phyloP scores from a whole-genome alignment of 1,140 invertebrate genomes.

The Cydia fagiglandana region DNA sequence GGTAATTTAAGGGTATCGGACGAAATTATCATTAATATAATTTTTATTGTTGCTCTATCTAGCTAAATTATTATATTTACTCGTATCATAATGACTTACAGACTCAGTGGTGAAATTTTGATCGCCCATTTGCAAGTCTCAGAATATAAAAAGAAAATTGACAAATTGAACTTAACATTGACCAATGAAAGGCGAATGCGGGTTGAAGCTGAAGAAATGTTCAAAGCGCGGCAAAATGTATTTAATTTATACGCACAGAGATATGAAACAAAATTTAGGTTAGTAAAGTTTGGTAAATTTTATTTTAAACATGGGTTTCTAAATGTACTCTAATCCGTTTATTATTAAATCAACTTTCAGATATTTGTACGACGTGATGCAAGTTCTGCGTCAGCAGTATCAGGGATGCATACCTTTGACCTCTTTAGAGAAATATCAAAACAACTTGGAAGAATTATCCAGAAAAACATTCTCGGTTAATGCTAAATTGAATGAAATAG shows the following conservation, averaged over 20 bases:
- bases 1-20: slow-evolving; percentile 45
- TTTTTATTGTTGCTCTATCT: too few relatives aligned
- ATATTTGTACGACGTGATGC: slow-evolving; percentile 62
- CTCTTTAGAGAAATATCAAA: slow-evolving; percentile 65
- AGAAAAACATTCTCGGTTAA: slow-evolving; percentile 54
- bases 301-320: background rate
- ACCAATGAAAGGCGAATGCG: slow-evolving; percentile 66
- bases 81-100: slow-evolving; percentile 41
- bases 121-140: slow-evolving; percentile 67
- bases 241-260: slow-evolving; percentile 63
- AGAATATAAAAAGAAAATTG: slow-evolving; percentile 64
- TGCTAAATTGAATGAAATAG: slow-evolving; percentile 62
- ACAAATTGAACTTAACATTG: slow-evolving; percentile 58
- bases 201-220: slow-evolving; percentile 63
- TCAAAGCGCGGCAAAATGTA: slow-evolving; percentile 61
- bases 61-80: background rate
- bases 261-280: slow-evolving; percentile 71
- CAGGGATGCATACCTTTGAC: slow-evolving; percentile 64
- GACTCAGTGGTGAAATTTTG: slow-evolving; percentile 71
- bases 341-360: slow-evolving; percentile 47
- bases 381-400: slow-evolving; percentile 70
- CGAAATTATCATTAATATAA: too few relatives aligned
- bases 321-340: slow-evolving; percentile 6
- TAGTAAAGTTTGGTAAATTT: slow-evolving; percentile 45
- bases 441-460: slow-evolving; percentile 55